A percentile compares a stretch with the other conserved stretches of the same genome.
phyloP scores from a whole-genome alignment of 2,797 vertebrate genomes.

The Helarctos malayanus region DNA sequence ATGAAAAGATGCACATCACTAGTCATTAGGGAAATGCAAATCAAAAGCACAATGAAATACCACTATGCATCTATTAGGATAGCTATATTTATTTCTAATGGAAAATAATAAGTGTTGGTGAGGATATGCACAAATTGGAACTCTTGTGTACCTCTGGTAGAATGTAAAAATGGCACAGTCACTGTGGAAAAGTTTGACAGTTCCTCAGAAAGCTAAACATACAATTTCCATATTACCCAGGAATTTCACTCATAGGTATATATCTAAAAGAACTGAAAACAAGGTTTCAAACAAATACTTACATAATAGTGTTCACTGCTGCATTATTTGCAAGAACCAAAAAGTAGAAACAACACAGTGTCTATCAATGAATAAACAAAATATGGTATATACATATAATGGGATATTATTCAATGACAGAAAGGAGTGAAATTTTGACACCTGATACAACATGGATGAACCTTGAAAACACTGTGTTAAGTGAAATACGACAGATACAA shows the following conservation, averaged over 20 bases:
- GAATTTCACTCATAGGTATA: neutral
- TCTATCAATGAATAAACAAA: neutral
- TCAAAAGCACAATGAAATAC: neutral
- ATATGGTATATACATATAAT: neutral
- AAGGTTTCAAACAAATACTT: neutral
- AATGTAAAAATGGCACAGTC: neutral
- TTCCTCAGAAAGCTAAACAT: neutral
- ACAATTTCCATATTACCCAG: neutral
- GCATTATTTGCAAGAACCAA: slow-evolving; percentile 12
- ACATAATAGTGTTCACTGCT: neutral
- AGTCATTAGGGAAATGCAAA: slow-evolving; percentile 8
- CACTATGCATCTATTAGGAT: neutral
- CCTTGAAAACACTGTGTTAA: neutral
- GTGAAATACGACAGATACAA: neutral
- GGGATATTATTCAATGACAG: neutral
- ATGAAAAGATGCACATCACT: neutral
- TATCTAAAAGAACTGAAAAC: neutral
- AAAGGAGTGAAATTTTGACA: neutral
- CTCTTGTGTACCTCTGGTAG: neutral
- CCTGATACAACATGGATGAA: neutral
- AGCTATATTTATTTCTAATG: neutral
- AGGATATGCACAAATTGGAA: neutral
- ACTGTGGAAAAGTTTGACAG: neutral
- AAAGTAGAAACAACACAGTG: neutral
- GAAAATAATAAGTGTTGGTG: neutral